Evolutionary conservation across 2,888 invertebrate species (phyloP), one percentile per base, ranked within the genome.

Genomic region (Ischnura elegans): DNA sequence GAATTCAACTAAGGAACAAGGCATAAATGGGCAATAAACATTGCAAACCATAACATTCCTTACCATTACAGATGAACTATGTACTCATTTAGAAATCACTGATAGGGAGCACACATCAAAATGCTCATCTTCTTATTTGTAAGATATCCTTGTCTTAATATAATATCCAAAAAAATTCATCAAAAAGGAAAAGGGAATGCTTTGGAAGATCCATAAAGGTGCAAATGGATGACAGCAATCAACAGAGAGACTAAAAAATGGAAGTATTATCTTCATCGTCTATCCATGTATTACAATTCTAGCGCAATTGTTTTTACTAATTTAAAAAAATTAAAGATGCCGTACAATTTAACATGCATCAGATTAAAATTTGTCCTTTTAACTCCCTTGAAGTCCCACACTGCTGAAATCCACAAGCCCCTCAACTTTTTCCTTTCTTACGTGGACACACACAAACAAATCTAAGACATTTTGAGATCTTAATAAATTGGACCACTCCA

Each of bases 171-270:
- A 90, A 86, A 90, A 90, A 90, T 61, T 90, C 61, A 55, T 61
- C 61, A 55, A 90, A 90, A 90, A 90, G 61, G 90, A 61, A 90
- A 90, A 90, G 90, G 90, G 90, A 90, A 90, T 90, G 90, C 90
- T 61, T 90, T 90, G 90, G 90, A 90, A 90, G 90, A 90, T 90
- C 90, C 61, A 90, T 90, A 61, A 45, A 90, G 61, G 90, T 90
- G 90, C 90, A 90, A 90, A 90, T 90, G 90, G 90, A 90, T 90
- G 61, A 90, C 90, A 90, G 90, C 90, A 90, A 90, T 90, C 90
- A 90, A 90, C 61, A 55, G 90, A 90, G 90, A 90, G 90, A 90
- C 90, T 90, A 90, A 90, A 90, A 90, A 90, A 61, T 90, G 90
- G 90, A 90, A 90, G 90, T 90, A 90, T 90, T 61, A 51, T 87